Evolutionary conservation across 2,888 invertebrate species (phyloP).

Genomic region (Rhogogaster chlorosoma): DNA sequence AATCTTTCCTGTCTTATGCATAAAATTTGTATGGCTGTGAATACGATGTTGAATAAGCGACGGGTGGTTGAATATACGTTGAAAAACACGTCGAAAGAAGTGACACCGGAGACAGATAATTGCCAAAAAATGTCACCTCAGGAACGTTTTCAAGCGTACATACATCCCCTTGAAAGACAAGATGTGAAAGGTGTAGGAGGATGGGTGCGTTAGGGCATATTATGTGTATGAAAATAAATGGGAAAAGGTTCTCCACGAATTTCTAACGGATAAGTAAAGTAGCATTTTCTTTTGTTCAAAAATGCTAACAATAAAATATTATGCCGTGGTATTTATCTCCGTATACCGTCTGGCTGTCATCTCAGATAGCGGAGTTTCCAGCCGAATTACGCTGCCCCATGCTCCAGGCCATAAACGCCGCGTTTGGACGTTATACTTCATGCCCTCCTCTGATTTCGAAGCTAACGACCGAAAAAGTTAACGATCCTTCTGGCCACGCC

Average conservation of each 20-base stretch:
- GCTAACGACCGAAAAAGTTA: constrained; percentile 40
- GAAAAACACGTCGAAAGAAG: background rate
- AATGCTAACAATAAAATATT: constrained; percentile 14
- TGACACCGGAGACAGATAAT: background rate
- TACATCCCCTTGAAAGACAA: constrained; percentile 11
- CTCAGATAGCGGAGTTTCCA: constrained; percentile 16
- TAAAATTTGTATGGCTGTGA: background rate
- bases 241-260: background rate
- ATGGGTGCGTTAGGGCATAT: background rate
- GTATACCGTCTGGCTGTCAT: constrained; percentile 16
- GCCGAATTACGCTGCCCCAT: constrained; percentile 15
- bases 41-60: background rate
- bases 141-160: background rate
- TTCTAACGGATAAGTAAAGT: constrained; percentile 7
- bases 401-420: constrained; percentile 15
- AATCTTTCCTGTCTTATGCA: background rate
- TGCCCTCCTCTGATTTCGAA: constrained; percentile 26
- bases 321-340: background rate
- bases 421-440: constrained; percentile 4
- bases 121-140: background rate
- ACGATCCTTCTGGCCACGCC: constrained; percentile 36
- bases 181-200: background rate
- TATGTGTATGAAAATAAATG: background rate
- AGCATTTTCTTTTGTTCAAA: constrained; percentile 1
- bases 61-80: background rate